A percentile compares a stretch with the other conserved stretches of the same genome.
phyloP scores from a whole-genome alignment of 2,888 invertebrate genomes.

The Metellina segmentata region DNA sequence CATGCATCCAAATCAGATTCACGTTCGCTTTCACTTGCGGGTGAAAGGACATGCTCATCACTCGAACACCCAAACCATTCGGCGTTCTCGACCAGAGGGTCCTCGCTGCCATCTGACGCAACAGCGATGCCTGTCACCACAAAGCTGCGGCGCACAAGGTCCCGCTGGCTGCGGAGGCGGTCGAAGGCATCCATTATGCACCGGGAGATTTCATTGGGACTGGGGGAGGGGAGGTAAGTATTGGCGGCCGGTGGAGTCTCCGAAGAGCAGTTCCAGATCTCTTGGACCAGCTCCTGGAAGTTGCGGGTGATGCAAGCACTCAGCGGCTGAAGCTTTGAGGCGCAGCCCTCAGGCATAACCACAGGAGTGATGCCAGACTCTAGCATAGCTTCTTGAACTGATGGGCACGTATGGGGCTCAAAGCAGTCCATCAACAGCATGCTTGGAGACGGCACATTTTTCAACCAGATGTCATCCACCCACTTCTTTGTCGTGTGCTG shows the following conservation, averaged over 20 bases:
- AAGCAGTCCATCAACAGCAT: slow-evolving; percentile 71
- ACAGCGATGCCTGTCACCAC: slow-evolving; percentile 71
- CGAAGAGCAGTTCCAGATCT: slow-evolving; percentile 50
- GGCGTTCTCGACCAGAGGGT: slow-evolving; percentile 61
- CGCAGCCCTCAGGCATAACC: slow-evolving; percentile 73
- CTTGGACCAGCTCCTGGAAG: slow-evolving; percentile 63
- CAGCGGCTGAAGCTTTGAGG: slow-evolving; percentile 72
- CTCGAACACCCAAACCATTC: slow-evolving; percentile 72
- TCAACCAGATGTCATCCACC: slow-evolving; percentile 67
- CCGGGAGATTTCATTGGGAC: slow-evolving; percentile 41
- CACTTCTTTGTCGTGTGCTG: slow-evolving; percentile 33
- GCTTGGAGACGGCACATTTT: slow-evolving; percentile 63
- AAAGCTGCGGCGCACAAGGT: slow-evolving; percentile 71
- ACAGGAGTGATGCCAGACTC: slow-evolving; percentile 70
- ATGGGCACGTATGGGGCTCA: slow-evolving; percentile 47
- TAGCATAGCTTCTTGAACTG: slow-evolving; percentile 60
- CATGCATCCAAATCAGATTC: slow-evolving; percentile 67
- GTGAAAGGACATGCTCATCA: slow-evolving; percentile 71
- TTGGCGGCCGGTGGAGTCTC: slow-evolving; percentile 19
- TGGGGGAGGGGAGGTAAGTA: slow-evolving; percentile 57
- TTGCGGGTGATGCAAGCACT: slow-evolving; percentile 57
- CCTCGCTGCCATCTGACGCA: slow-evolving; percentile 66
- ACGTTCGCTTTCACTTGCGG: slow-evolving; percentile 58
- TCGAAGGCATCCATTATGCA: slow-evolving; percentile 63
- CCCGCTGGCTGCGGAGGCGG: slow-evolving; percentile 40